phyloP scores from a whole-genome alignment of 2,113 vertebrate species.

The Phalacrocorax brasilianus region DNA sequence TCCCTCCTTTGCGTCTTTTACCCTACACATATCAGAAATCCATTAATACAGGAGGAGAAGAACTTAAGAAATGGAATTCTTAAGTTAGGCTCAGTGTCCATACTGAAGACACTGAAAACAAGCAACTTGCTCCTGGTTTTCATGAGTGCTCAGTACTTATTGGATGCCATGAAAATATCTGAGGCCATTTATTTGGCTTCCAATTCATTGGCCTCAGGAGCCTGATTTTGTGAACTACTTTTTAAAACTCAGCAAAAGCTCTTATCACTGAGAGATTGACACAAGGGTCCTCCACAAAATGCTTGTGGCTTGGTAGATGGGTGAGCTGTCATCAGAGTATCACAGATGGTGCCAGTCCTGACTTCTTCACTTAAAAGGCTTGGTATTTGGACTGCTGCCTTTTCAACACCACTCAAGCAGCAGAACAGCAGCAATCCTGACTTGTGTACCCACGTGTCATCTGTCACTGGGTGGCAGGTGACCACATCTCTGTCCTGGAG shows the following conservation, averaged over 20 bases:
- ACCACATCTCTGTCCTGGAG: background rate
- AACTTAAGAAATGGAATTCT: background rate
- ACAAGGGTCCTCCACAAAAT: background rate
- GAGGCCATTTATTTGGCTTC: background rate
- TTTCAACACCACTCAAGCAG: background rate
- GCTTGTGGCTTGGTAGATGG: background rate
- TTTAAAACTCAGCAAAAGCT: background rate
- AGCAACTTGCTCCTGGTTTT: background rate
- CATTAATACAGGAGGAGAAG: background rate
- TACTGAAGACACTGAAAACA: background rate
- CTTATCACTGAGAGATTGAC: background rate
- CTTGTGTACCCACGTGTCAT: background rate
- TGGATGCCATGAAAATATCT: background rate
- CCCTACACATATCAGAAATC: background rate
- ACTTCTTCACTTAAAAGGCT: background rate
- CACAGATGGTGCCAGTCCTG: background rate
- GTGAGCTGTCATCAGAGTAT: background rate
- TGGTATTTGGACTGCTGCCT: background rate
- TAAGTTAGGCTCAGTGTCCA: background rate
- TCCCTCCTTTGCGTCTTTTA: background rate
- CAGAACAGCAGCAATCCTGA: background rate
- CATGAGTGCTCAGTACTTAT: background rate
- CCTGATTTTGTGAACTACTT: background rate
- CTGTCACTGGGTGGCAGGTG: background rate
- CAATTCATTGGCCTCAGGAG: background rate